Conservation (phyloP, 2,797 vertebrate species). For the Danio kyathit region DNA sequence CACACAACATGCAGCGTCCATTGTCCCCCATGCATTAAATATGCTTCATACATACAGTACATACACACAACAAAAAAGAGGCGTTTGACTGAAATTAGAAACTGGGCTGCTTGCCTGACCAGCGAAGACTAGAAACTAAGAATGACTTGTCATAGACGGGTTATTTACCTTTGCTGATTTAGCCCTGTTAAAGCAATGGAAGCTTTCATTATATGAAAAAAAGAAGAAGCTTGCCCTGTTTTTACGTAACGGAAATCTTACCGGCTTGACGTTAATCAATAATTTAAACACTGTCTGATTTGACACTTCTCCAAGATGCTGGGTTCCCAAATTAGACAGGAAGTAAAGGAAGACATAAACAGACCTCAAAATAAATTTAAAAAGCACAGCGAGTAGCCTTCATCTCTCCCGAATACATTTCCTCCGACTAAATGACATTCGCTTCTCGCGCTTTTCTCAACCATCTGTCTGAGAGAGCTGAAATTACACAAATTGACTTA, state of each 20-base stretch:
- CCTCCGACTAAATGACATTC: constrained; percentile 36
- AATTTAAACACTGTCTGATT: constrained; percentile 28
- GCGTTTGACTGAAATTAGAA: constrained; percentile 24
- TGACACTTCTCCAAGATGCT: constrained; percentile 20
- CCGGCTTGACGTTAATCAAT: neutral
- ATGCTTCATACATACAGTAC: constrained; percentile 46
- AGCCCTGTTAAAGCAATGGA: constrained; percentile 43
- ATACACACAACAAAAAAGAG: constrained; percentile 43
- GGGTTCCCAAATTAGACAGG: neutral
- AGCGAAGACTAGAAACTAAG: constrained; percentile 21
- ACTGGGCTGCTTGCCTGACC: constrained; percentile 19
- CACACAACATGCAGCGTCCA: constrained; percentile 81
- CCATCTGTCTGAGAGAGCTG: constrained; percentile 25
- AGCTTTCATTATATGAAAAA: neutral
- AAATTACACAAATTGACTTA: constrained; percentile 42
- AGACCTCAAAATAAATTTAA: constrained; percentile 13
- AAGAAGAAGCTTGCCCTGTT: neutral
- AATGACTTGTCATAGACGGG: neutral
- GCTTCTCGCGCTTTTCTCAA: constrained; percentile 9
- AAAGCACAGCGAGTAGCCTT: constrained; percentile 20
- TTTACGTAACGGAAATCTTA: neutral
- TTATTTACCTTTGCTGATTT: constrained; percentile 13
- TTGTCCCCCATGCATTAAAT: constrained; percentile 80
- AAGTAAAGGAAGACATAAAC: constrained; percentile 38
- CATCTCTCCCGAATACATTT: constrained; percentile 34